These are phyloP conservation scores for Eulithis prunata DNA, from an alignment of 2,888 invertebrate genomes.

Conservation along the genomic window DNA sequence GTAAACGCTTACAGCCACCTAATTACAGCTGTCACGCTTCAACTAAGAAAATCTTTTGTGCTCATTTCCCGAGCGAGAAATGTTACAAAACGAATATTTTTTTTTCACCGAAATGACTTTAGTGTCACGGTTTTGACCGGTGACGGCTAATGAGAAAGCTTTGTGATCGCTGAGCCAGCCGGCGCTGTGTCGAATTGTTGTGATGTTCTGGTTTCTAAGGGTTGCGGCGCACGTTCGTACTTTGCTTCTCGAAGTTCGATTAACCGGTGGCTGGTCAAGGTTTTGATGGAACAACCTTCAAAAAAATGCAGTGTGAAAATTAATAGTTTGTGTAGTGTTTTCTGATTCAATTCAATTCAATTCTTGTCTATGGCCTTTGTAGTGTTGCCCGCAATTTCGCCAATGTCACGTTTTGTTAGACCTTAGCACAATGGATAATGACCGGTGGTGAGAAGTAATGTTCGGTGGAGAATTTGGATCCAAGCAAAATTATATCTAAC, in stretches of 20 bases:
- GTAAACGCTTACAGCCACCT: conserved; percentile 60
- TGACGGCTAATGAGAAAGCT: conserved; percentile 83
- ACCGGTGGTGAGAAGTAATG: too few species aligned
- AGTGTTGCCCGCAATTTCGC: too few species aligned
- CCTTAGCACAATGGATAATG: too few species aligned
- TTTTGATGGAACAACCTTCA: too few species aligned
- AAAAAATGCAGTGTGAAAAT: too few species aligned
- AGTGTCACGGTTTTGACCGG: conserved; percentile 76
- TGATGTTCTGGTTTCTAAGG: conserved; percentile 69
- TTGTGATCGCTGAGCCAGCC: conserved; percentile 76
- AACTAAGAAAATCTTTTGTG: conserved; percentile 81
- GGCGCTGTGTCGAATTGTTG: conserved; percentile 79
- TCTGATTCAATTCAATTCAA: too few species aligned
- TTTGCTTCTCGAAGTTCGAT: conserved; percentile 3
- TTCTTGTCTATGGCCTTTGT: too few species aligned
- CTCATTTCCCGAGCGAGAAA: conserved; percentile 79
- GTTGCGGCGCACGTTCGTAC: conserved; percentile 49
- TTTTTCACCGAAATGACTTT: conserved; percentile 77
- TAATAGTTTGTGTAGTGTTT: too few species aligned
- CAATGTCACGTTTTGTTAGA: too few species aligned
- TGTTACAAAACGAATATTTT: conserved; percentile 75
- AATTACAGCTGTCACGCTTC: conserved; percentile 82
- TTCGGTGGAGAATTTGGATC: too few species aligned
- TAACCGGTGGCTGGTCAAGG: neutral
- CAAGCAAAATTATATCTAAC: too few species aligned